Base-by-base conservation (phyloP, 2,888 invertebrate genomes). In the Norana najaformis region DNA sequence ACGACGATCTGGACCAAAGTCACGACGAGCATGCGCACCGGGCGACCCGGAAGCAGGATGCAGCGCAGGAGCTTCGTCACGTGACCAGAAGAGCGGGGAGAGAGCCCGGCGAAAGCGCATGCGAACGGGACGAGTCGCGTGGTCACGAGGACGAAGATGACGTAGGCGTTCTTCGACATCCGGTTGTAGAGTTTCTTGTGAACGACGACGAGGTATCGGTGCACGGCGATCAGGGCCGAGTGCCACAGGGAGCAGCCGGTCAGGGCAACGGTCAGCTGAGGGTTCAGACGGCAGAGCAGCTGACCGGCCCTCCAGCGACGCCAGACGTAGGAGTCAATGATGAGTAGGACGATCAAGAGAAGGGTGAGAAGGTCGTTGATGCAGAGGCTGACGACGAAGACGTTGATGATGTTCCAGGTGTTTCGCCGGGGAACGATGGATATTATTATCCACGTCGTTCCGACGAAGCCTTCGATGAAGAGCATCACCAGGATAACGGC, bases 1-100 rank as follows among this genome's bases (percentile, higher is more conserved):
- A 94, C 91, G 92, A 94, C 92, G 93, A 94, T 94, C n/a, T 69
- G 69, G 69, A 69, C 69, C 30, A 69, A 8, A 30, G 69, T 69
- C 69, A 69, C 69, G 30, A 16, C 69, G 69, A 69, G 69, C 69
- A 69, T 69, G 69, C 69, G 69, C 69, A 69, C n/a, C 69, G 69
- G 69, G 69, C 69, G 69, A 69, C 69, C 69, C 69, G 69, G 69
- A 69, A 69, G 69, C n/a, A 69, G 69, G 30, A 69, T 69, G 69
- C 69, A 69, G 69, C 69, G 69, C 69, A 69, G 69, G 8, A 69
- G 69, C n/a, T 69, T 69, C 69, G 69, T 1, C 69, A 69, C 69
- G 69, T 69, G 69, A 69, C 69, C 69, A n/a, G 69, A 69, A 30
- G 69, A 69, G 69, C 11, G 69, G 11, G 69, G 69, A 4, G 69